phyloP scores from a whole-genome alignment of 2,113 vertebrate species.

The Microcebus tavaratra region DNA sequence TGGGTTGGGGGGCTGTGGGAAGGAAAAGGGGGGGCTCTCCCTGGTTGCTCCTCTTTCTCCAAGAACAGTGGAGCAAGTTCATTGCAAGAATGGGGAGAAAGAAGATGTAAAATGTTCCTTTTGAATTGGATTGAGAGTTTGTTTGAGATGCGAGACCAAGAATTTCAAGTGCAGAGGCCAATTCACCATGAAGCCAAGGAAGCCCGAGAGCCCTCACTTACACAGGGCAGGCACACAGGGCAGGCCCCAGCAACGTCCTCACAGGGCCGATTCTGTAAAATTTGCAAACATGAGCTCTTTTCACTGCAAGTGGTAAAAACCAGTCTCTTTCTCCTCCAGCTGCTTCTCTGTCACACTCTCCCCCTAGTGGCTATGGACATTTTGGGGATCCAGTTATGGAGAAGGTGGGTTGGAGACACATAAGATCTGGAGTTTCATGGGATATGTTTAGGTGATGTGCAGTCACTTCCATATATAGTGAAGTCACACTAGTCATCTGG shows the following conservation, averaged over 20 bases:
- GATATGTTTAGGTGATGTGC: background rate
- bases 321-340: background rate
- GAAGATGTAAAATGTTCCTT: background rate
- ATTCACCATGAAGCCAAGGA: background rate
- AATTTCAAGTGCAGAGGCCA: background rate
- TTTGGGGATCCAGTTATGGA: background rate
- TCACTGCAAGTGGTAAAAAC: background rate
- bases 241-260: background rate
- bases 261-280: background rate
- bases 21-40: background rate
- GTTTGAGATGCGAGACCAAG: background rate
- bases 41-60: background rate
- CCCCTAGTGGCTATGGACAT: background rate
- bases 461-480: background rate
- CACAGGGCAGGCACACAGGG: background rate
- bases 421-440: background rate
- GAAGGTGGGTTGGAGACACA: background rate
- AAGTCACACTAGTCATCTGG: background rate
- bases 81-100: background rate
- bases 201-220: background rate
- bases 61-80: background rate
- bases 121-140: background rate
- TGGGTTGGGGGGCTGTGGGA: background rate
- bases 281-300: background rate
- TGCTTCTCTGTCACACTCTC: background rate